Evolutionary conservation across 2,888 invertebrate genomes (phyloP).

Genomic region (Blera fallax): DNA sequence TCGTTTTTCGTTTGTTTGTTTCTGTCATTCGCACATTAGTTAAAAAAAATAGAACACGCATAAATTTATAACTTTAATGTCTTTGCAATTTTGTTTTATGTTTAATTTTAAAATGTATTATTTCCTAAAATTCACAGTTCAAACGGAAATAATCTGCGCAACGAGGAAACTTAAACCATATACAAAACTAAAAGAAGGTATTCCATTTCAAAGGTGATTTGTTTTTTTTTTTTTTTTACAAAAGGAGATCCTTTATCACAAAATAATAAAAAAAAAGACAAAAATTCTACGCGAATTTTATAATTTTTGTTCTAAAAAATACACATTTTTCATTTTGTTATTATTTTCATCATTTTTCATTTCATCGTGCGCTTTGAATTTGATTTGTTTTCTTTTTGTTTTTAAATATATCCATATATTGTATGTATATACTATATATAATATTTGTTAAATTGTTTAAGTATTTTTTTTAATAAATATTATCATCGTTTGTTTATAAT

Average conservation of each 20-base stretch:
- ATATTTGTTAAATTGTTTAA: constrained; percentile 57
- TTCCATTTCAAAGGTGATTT: background rate
- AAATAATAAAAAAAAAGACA: constrained; percentile 34
- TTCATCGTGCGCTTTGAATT: constrained; percentile 64
- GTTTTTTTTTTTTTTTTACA: constrained; percentile 33
- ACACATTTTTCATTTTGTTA: constrained; percentile 28
- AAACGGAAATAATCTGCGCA: constrained; percentile 38
- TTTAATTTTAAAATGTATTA: constrained; percentile 40
- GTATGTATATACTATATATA: constrained; percentile 49
- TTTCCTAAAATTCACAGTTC: constrained; percentile 39
- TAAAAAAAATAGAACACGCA: constrained; percentile 7
- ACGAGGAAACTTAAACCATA: constrained; percentile 9
- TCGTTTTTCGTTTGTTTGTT: constrained; percentile 58
- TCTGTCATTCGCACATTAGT: constrained; percentile 62
- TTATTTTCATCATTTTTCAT: constrained; percentile 3
- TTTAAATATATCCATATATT: constrained; percentile 50
- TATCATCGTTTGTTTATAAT: constrained; percentile 70
- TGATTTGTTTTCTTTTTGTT: constrained; percentile 37
- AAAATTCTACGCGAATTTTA: background rate
- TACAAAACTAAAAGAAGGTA: background rate
- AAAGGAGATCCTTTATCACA: constrained; percentile 64
- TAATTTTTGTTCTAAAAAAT: constrained; percentile 44
- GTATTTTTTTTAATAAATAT: constrained; percentile 63
- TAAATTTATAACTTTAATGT: constrained; percentile 49
- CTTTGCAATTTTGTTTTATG: constrained; percentile 48